Percentiles rank a stretch among this genome's conserved stretches.
Evolutionary conservation across 2,888 invertebrate species (phyloP).

Genomic region (Diarsia mendica): DNA sequence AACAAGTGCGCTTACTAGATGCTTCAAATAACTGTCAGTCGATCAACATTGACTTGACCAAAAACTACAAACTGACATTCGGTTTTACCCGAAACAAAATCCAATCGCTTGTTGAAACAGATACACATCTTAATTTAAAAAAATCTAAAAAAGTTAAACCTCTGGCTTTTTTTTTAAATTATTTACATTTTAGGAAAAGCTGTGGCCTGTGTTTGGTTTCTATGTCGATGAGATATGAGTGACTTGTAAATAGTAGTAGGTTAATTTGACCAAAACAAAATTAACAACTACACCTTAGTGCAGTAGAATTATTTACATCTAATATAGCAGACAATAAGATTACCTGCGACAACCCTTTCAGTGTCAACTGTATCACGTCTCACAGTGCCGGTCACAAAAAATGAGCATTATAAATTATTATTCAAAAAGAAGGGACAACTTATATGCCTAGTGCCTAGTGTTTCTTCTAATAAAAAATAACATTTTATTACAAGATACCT

Average conservation of each 20-base stretch:
- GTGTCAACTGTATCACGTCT: background rate
- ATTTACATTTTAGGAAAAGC: background rate
- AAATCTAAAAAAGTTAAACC: too few species aligned
- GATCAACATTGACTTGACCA: background rate
- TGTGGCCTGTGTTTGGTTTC: background rate
- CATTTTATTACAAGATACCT: too few species aligned
- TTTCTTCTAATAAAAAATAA: too few species aligned
- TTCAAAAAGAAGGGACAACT: too few species aligned
- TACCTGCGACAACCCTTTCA: too few species aligned
- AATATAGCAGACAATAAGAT: background rate
- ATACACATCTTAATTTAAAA: background rate
- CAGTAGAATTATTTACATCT: background rate
- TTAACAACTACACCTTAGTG: background rate
- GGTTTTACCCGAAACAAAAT: constrained; percentile 16
- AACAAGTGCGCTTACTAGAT: background rate
- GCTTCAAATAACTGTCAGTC: background rate
- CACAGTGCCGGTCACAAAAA: background rate
- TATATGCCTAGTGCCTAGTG: too few species aligned
- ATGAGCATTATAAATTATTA: too few species aligned
- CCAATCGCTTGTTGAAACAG: constrained; percentile 7
- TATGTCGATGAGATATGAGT: background rate
- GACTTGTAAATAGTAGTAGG: background rate
- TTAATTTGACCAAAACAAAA: background rate
- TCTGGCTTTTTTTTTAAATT: background rate
- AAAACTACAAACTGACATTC: constrained; percentile 1